Percentiles rank a stretch among this genome's conserved stretches.
Evolutionary conservation across 1,140 invertebrate genomes (phyloP).

Genomic region (Hycleus phaleratus): DNA sequence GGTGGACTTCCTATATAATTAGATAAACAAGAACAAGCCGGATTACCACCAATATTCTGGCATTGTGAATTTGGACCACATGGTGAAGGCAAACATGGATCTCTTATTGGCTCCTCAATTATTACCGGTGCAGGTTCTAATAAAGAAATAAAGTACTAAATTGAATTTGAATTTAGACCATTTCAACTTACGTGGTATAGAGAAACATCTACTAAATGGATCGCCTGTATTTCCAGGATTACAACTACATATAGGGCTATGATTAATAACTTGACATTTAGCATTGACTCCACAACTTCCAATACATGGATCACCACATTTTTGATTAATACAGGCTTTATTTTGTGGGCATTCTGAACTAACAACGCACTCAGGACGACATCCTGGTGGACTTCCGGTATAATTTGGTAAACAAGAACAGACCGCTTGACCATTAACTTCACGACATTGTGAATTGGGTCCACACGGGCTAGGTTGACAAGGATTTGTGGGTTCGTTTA

Average conservation of each 20-base stretch:
- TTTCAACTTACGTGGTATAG: conserved; percentile 39
- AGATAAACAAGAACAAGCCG: conserved; percentile 58
- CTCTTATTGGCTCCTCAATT: conserved; percentile 34
- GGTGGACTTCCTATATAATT: conserved; percentile 63
- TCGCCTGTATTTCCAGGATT: conserved; percentile 45
- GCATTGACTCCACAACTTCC: conserved; percentile 41
- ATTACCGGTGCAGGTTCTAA: conserved; percentile 33
- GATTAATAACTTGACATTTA: conserved; percentile 40
- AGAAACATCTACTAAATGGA: conserved; percentile 46
- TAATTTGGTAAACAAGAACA: conserved; percentile 51
- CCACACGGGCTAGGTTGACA: conserved; percentile 70
- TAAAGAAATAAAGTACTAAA: not conserved
- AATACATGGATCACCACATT: conserved; percentile 39
- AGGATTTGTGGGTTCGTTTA: conserved; percentile 50
- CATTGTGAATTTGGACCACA: conserved; percentile 61
- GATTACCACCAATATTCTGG: conserved; percentile 46
- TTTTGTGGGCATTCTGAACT: conserved; percentile 44
- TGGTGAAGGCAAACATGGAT: conserved; percentile 63
- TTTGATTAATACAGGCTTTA: conserved; percentile 38
- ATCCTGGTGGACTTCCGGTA: conserved; percentile 43
- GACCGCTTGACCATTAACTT: conserved; percentile 54
- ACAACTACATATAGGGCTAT: conserved; percentile 44
- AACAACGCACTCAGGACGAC: conserved; percentile 45
- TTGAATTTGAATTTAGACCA: not conserved
- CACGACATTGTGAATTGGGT: conserved; percentile 60